Conservation (phyloP, 2,113 vertebrate species). For the Hypanus sabinus region DNA sequence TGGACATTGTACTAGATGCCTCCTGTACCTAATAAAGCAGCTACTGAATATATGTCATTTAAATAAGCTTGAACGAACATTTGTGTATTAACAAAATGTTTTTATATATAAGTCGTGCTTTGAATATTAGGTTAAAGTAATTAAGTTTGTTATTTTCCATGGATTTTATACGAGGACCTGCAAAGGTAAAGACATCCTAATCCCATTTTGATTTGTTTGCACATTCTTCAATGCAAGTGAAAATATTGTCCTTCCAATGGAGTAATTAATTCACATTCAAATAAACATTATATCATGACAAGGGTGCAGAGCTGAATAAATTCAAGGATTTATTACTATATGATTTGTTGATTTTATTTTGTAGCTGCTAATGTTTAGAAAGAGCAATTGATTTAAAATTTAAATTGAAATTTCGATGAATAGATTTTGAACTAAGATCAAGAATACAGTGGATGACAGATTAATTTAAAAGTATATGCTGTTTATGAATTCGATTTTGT, state of each 20-base stretch:
- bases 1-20: too few species aligned
- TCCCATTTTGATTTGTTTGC: background rate
- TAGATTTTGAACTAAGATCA: background rate
- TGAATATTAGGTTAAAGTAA: background rate
- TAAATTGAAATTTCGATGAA: background rate
- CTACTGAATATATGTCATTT: too few species aligned
- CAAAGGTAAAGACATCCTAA: background rate
- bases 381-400: background rate
- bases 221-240: background rate
- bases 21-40: too few species aligned
- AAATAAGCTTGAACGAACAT: background rate
- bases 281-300: background rate
- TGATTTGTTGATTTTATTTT: background rate
- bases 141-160: background rate
- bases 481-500: background rate
- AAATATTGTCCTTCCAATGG: background rate
- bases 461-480: background rate
- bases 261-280: background rate
- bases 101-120: too few species aligned
- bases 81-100: background rate
- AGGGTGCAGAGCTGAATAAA: background rate
- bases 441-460: background rate
- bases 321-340: background rate
- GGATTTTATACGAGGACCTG: background rate
- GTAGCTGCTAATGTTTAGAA: background rate